Percentiles rank a stretch among this genome's conserved stretches.
phyloP scores from a whole-genome alignment of 2,888 invertebrate genomes.

The Diarsia brunnea region DNA sequence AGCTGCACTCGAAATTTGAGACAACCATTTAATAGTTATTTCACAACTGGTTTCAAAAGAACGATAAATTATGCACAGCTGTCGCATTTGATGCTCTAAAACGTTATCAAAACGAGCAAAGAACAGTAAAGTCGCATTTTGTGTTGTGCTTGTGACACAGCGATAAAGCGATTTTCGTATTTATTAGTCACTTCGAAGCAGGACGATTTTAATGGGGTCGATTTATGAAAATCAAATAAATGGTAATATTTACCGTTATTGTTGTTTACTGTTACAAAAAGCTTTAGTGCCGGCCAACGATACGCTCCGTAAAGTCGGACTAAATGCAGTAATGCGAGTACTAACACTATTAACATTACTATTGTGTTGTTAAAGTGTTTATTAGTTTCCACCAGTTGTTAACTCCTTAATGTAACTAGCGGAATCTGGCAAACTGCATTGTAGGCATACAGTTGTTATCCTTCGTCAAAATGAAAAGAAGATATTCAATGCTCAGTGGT shows the following conservation, averaged over 20 bases:
- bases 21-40: constrained; percentile 58
- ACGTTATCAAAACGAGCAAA: constrained; percentile 51
- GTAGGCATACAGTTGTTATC: neutral
- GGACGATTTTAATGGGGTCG: constrained; percentile 62
- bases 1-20: constrained; percentile 64
- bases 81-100: constrained; percentile 61
- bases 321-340: constrained; percentile 59
- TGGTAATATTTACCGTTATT: constrained; percentile 74
- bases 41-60: constrained; percentile 61
- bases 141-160: constrained; percentile 64
- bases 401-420: neutral
- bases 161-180: constrained; percentile 48
- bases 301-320: constrained; percentile 62
- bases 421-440: constrained; percentile 1
- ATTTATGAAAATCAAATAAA: constrained; percentile 75
- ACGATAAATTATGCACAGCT: constrained; percentile 65
- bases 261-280: constrained; percentile 67
- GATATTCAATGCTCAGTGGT: neutral
- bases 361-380: constrained; percentile 57
- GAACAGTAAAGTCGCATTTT: constrained; percentile 55
- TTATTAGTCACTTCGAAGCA: constrained; percentile 52
- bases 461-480: constrained; percentile 8
- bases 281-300: constrained; percentile 65
- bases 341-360: constrained; percentile 58
- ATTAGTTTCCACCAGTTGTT: constrained; percentile 37